A percentile compares a stretch with the other conserved stretches of the same genome.
phyloP scores from a whole-genome alignment of 2,113 vertebrate species.

The Uropsilus gracilis region DNA sequence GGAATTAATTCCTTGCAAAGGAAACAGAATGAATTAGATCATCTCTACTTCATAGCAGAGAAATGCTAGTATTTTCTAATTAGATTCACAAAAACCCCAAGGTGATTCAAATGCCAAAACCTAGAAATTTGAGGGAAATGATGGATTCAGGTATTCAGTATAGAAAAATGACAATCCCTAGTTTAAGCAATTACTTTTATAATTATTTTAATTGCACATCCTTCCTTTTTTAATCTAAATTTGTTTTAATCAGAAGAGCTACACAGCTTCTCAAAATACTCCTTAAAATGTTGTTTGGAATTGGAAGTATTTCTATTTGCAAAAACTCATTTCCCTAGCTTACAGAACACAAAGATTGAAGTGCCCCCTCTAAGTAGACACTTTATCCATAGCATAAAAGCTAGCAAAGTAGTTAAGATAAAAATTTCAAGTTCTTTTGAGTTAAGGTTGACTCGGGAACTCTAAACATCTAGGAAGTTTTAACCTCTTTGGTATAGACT shows the following conservation, averaged over 20 bases:
- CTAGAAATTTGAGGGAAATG: neutral
- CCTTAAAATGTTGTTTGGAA: neutral
- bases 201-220: too few species aligned
- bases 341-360: neutral
- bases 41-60: neutral
- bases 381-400: neutral
- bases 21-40: neutral
- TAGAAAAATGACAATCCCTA: neutral
- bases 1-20: neutral
- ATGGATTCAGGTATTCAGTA: neutral
- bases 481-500: neutral
- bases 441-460: neutral
- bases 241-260: slow-evolving; percentile 6
- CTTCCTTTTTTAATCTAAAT: too few species aligned
- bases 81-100: neutral
- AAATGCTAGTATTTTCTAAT: neutral
- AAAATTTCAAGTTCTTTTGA: neutral
- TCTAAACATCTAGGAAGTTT: neutral
- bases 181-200: neutral
- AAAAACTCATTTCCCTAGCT: neutral
- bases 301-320: neutral
- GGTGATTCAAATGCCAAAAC: neutral
- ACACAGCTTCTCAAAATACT: neutral
- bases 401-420: neutral
- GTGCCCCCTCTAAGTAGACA: too few species aligned